A percentile compares a stretch with the other conserved stretches of the same genome.
phyloP scores from a whole-genome alignment of 2,797 vertebrate genomes.

The Macrochelys suwanniensis region DNA sequence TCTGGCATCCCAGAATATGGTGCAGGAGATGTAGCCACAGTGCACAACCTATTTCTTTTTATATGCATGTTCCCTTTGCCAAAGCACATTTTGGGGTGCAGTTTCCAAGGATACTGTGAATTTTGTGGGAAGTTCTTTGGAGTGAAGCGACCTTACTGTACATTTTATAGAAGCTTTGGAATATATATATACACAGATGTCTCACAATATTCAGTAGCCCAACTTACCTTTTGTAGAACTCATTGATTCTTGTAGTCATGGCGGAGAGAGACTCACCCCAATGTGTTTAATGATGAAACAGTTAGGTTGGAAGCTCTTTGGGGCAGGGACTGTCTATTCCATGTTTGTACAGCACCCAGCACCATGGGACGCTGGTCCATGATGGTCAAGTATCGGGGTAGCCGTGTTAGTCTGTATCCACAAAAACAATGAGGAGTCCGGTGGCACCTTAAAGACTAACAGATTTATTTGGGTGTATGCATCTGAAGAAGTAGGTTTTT shows the following conservation, averaged over 20 bases:
- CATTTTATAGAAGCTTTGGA: not conserved
- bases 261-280: not conserved
- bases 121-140: not conserved
- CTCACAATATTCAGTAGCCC: too few relatives aligned
- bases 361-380: not conserved
- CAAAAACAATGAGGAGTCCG: too few relatives aligned
- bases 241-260: too few relatives aligned
- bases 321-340: not conserved
- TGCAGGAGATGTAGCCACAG: not conserved
- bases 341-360: not conserved
- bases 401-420: too few relatives aligned
- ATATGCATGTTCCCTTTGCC: not conserved
- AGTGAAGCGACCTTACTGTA: not conserved
- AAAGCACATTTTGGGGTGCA: not conserved
- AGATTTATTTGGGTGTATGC: too few relatives aligned
- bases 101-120: not conserved
- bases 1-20: not conserved
- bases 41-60: not conserved
- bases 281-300: not conserved
- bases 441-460: too few relatives aligned
- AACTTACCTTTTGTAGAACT: too few relatives aligned
- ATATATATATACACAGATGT: not conserved
- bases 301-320: not conserved
- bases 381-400: too few relatives aligned
- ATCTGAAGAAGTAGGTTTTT: too few relatives aligned